Evolutionary conservation across 2,113 vertebrate species (phyloP), one percentile per base, ranked within the genome.

Genomic region (Australoheros scitulus): DNA sequence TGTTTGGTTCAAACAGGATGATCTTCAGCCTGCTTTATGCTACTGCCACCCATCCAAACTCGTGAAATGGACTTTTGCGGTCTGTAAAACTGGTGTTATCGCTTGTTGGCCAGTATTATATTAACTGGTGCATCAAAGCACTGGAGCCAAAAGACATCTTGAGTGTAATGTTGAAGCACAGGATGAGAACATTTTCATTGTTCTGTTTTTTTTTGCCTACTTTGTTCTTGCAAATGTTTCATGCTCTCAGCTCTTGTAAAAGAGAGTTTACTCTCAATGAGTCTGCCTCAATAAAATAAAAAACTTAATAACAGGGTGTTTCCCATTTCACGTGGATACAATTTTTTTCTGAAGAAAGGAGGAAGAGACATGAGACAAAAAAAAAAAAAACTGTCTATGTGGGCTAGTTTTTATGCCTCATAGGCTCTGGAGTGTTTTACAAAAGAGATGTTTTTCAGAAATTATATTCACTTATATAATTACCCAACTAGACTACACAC

Each of bases 311-410:
- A 70, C 41, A 15, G 15, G 14, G 43, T 47, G 43, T 47, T 52
- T 18, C 50, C 50, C 15, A 18, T 32, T 72, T 26, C 24, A 29
- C 32, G 17, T 0, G 1, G 9, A 0, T 32, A 32, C 2, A 18
- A 32, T 18, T n/a, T 72, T 32, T 32, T 18, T 52, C 15, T 52
- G 6, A 18, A 52, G 15, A 52, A 52, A 52, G 15, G 50, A 18
- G 15, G 15, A 50, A 15, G 14, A 50, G 43, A 4, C 13, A 1
- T 15, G 47, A 26, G 26, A 26, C 26, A 2, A 26, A 26, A 26
- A 26, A 26, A 26, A 26, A 50, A 50, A 50, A 52, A 7, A 14
- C 11, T 50, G 5, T 17, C 15, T 7, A 18, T 52, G 50, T 52
- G 17, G 50, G 17, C 50, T 7, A 52, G 11, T 47, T 47, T 52